These are phyloP conservation scores for Phenacoccus solenopsis DNA, from an alignment of 1,140 invertebrate genomes.

Conservation along the genomic window DNA sequence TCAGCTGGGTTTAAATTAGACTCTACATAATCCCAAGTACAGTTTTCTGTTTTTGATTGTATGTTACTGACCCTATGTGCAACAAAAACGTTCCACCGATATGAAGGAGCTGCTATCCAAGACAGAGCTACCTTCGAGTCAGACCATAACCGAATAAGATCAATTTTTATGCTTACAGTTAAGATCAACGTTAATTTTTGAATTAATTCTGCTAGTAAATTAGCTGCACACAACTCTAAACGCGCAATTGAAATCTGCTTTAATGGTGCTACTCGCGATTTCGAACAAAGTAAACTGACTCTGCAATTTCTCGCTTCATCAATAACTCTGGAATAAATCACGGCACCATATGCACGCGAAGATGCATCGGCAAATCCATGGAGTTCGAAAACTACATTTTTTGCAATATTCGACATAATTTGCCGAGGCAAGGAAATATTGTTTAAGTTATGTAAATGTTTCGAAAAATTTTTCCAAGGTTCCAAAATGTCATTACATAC, in stretches of 20 bases:
- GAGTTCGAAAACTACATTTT: neutral
- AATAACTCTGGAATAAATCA: neutral
- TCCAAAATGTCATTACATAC: neutral
- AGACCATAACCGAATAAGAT: conserved; percentile 22
- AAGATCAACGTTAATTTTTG: neutral
- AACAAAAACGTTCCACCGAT: conserved; percentile 17
- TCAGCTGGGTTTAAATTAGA: conserved; percentile 29
- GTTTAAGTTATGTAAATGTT: neutral
- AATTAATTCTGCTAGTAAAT: conserved; percentile 26
- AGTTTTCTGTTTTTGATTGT: conserved; percentile 24
- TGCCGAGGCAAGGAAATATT: neutral
- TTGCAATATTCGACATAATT: neutral
- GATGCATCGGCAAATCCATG: conserved; percentile 18
- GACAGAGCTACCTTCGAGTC: conserved; percentile 20
- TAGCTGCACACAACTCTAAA: conserved; percentile 31
- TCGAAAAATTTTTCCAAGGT: neutral
- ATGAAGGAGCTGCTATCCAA: conserved; percentile 18
- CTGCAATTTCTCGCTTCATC: neutral
- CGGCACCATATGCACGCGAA: neutral
- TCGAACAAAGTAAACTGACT: conserved; percentile 18
- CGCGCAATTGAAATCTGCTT: conserved; percentile 29
- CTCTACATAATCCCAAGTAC: conserved; percentile 25
- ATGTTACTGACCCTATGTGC: conserved; percentile 26
- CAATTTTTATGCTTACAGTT: neutral
- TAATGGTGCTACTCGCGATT: conserved; percentile 25